Evolutionary conservation across 1,140 invertebrate species (phyloP).

Genomic region (Apis laboriosa): DNA sequence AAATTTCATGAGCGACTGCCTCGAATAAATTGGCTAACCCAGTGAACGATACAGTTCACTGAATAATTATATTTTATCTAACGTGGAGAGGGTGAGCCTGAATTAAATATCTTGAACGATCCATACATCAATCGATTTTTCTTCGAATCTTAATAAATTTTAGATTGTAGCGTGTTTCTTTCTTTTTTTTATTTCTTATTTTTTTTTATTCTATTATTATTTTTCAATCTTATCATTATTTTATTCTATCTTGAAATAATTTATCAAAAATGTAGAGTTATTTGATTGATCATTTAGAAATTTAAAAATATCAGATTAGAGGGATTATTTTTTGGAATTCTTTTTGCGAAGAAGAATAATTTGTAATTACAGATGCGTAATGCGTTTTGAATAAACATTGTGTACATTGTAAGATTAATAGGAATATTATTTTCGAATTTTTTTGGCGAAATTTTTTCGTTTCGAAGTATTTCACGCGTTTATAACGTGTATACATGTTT

Average conservation of each 20-base stretch:
- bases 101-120: neutral
- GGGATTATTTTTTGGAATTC: neutral
- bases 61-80: constrained; percentile 32
- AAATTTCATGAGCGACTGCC: constrained; percentile 24
- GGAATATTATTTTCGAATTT: too few relatives aligned
- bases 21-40: constrained; percentile 28
- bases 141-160: neutral
- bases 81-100: neutral
- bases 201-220: too few relatives aligned
- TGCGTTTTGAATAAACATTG: too few relatives aligned
- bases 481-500: neutral
- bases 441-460: neutral
- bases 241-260: too few relatives aligned
- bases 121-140: neutral
- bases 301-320: neutral
- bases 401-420: too few relatives aligned
- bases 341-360: too few relatives aligned
- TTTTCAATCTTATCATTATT: too few relatives aligned
- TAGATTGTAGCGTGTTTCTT: neutral
- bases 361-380: neutral
- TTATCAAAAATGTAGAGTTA: too few relatives aligned
- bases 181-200: too few relatives aligned
- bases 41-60: constrained; percentile 29
- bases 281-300: neutral
- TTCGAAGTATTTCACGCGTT: neutral